Conservation (phyloP, 2,797 vertebrate species). For the Anguilla anguilla region DNA sequence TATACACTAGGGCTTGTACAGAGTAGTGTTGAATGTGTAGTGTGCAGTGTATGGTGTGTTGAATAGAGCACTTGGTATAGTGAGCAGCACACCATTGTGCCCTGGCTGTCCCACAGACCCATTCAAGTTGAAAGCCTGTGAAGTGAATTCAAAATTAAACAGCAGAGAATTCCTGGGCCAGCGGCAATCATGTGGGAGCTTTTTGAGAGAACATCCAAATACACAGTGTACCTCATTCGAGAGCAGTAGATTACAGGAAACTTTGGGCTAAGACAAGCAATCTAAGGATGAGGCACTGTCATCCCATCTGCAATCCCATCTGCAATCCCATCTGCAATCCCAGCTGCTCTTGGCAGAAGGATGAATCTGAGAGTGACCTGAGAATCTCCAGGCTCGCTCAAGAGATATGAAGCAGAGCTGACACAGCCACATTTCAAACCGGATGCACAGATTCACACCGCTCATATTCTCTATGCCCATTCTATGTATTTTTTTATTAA, state of each 20-base stretch:
- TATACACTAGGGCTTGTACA: background rate
- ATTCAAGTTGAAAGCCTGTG: conserved; percentile 36
- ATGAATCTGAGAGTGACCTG: background rate
- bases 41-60: background rate
- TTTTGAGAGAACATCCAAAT: conserved; percentile 43
- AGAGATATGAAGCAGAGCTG: background rate
- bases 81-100: conserved; percentile 53
- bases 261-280: background rate
- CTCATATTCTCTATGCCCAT: background rate
- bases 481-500: background rate
- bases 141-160: conserved; percentile 26
- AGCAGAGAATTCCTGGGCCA: conserved; percentile 37
- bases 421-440: conserved; percentile 40
- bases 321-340: conserved; percentile 27
- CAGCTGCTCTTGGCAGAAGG: conserved; percentile 29
- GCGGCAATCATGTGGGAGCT: background rate
- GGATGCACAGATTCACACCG: conserved; percentile 44
- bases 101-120: conserved; percentile 62
- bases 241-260: background rate
- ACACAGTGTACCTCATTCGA: conserved; percentile 33
- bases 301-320: conserved; percentile 28
- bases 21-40: background rate
- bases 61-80: background rate
- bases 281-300: conserved; percentile 32
- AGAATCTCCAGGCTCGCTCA: background rate